phyloP scores from a whole-genome alignment of 2,797 vertebrate genomes.

The Lepilemur ruficaudatus region DNA sequence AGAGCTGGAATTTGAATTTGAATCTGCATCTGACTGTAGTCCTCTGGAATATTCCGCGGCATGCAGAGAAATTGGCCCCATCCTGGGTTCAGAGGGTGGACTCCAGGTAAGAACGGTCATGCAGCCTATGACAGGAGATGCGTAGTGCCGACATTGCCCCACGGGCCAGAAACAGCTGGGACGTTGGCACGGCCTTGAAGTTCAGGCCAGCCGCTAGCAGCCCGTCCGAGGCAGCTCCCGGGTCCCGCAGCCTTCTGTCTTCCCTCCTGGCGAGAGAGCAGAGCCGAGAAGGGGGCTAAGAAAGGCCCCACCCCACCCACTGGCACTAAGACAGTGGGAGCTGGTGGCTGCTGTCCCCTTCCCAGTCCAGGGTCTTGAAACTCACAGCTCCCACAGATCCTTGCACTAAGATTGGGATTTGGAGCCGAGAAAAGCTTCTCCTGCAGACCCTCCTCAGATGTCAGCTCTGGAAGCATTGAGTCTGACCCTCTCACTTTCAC shows the following conservation, averaged over 20 bases:
- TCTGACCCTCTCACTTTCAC: slow-evolving; percentile 19
- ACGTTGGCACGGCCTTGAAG: not conserved
- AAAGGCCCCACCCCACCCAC: accelerated
- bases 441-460: not conserved
- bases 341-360: accelerated
- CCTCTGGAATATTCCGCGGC: not conserved
- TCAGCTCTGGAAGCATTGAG: not conserved
- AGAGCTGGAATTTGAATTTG: not conserved
- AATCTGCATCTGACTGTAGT: not conserved
- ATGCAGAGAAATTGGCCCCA: not conserved
- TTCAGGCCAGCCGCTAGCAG: not conserved
- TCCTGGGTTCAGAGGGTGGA: not conserved
- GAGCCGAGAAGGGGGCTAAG: not conserved
- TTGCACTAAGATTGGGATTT: not conserved
- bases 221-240: accelerated
- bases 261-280: accelerated
- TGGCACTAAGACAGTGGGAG: accelerated
- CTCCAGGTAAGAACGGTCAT: no score
- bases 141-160: accelerated
- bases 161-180: not conserved
- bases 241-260: not conserved
- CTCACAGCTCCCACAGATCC: accelerated
- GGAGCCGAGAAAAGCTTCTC: not conserved
- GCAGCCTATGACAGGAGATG: no score
- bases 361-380: not conserved